phyloP scores from a whole-genome alignment of 2,888 invertebrate species.

The Acanthoscelides obtectus region DNA sequence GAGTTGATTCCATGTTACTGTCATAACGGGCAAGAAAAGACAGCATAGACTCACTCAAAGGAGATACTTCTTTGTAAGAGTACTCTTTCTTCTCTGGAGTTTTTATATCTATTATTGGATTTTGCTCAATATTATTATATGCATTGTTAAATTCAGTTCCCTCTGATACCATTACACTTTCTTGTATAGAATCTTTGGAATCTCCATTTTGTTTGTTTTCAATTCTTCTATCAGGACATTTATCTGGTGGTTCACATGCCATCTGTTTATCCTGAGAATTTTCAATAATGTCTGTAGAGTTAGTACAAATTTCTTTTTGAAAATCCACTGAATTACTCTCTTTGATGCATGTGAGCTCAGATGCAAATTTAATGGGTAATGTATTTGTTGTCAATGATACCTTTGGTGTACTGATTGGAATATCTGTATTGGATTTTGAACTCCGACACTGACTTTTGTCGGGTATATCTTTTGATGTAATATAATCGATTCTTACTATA shows the following conservation, averaged over 20 bases:
- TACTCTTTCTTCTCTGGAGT: neutral
- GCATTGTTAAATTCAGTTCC: neutral
- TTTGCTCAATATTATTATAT: neutral
- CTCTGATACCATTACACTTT: neutral
- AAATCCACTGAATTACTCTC: neutral
- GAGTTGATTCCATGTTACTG: neutral
- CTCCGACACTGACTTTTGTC: neutral
- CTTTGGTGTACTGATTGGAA: neutral
- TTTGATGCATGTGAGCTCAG: neutral
- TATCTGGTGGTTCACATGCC: neutral
- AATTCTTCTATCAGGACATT: neutral
- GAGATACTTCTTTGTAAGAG: neutral
- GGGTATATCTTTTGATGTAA: slow-evolving; percentile 2
- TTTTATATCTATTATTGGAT: neutral
- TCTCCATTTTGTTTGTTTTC: neutral
- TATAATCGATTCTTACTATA: slow-evolving; percentile 18
- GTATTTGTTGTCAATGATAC: neutral
- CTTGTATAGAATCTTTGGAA: neutral
- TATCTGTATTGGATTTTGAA: neutral
- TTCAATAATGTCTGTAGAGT: neutral
- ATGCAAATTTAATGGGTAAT: neutral
- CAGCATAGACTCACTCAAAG: neutral
- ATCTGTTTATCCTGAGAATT: too few species aligned
- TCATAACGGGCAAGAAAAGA: neutral
- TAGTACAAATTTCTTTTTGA: neutral